Evolutionary conservation across 2,888 invertebrate species (phyloP).

Genomic region (Xiphydria camelus): DNA sequence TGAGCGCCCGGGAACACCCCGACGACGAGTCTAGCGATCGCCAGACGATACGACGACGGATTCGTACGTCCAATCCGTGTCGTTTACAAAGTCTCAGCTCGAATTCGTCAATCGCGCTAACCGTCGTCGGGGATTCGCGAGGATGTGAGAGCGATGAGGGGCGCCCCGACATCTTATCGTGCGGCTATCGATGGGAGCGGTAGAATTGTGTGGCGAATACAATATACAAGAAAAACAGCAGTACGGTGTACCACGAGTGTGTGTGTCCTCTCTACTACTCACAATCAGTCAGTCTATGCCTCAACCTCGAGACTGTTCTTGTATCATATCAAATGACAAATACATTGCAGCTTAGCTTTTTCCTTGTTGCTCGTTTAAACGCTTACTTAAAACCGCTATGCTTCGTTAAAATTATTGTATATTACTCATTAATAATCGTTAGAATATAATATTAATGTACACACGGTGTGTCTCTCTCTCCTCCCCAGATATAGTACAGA

Average conservation of each 20-base stretch:
- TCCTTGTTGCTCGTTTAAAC: slow-evolving; percentile 33
- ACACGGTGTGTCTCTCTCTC: slow-evolving; percentile 26
- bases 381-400: slow-evolving; percentile 39
- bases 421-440: slow-evolving; percentile 50
- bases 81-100: too few species aligned
- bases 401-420: slow-evolving; percentile 52
- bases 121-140: too few species aligned
- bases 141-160: too few species aligned
- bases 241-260: slow-evolving; percentile 20
- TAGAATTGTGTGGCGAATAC: slow-evolving; percentile 22
- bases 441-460: slow-evolving; percentile 52
- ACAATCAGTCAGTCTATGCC: slow-evolving; percentile 33
- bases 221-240: slow-evolving; percentile 18
- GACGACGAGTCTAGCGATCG: too few species aligned
- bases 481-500: background rate
- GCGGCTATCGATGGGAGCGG: slow-evolving; percentile 21
- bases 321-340: slow-evolving; percentile 28
- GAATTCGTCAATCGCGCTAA: too few species aligned
- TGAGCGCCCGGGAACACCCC: too few species aligned
- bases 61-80: too few species aligned
- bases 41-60: too few species aligned
- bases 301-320: slow-evolving; percentile 27
- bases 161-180: too few species aligned
- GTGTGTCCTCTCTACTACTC: too few species aligned
- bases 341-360: slow-evolving; percentile 25